These are phyloP conservation scores for Athrips mouffetella DNA, from an alignment of 2,888 invertebrate genomes.

Conservation along the genomic window DNA sequence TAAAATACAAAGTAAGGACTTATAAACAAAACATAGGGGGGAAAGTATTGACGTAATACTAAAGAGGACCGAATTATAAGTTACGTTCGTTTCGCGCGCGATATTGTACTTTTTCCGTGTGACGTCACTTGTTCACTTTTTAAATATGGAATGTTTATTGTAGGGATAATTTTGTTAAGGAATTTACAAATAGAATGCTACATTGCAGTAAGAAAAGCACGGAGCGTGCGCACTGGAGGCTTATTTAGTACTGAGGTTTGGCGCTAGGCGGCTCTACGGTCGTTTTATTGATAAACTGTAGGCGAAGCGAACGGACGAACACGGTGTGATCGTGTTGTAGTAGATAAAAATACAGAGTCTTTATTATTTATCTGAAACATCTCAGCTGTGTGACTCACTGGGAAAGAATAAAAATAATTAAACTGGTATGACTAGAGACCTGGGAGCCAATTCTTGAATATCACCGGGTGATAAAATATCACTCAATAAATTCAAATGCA, in stretches of 20 bases:
- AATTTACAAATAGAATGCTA: slow-evolving; percentile 45
- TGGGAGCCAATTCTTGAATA: too few species aligned
- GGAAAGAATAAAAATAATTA: too few species aligned
- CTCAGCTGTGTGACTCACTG: too few species aligned
- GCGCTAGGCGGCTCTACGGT: slow-evolving; percentile 60
- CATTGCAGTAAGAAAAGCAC: slow-evolving; percentile 54
- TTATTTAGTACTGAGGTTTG: slow-evolving; percentile 50
- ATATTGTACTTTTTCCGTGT: slow-evolving; percentile 20
- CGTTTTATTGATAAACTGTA: slow-evolving; percentile 60
- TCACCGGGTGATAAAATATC: too few species aligned
- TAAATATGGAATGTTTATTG: slow-evolving; percentile 39
- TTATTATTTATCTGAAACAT: too few species aligned
- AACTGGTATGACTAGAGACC: too few species aligned
- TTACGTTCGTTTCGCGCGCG: slow-evolving; percentile 38
- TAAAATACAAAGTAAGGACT: slow-evolving; percentile 16
- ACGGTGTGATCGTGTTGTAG: not conserved
- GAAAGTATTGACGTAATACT: slow-evolving; percentile 51
- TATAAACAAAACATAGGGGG: slow-evolving; percentile 39
- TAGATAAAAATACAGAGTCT: not conserved
- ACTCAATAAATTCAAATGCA: too few species aligned
- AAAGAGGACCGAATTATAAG: slow-evolving; percentile 33
- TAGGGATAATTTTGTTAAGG: slow-evolving; percentile 56
- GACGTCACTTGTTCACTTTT: slow-evolving; percentile 33
- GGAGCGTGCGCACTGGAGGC: slow-evolving; percentile 69
- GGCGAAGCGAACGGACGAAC: not conserved